Evolutionary conservation across 2,888 invertebrate species (phyloP).

Genomic region (Chymomyza procnemis): DNA sequence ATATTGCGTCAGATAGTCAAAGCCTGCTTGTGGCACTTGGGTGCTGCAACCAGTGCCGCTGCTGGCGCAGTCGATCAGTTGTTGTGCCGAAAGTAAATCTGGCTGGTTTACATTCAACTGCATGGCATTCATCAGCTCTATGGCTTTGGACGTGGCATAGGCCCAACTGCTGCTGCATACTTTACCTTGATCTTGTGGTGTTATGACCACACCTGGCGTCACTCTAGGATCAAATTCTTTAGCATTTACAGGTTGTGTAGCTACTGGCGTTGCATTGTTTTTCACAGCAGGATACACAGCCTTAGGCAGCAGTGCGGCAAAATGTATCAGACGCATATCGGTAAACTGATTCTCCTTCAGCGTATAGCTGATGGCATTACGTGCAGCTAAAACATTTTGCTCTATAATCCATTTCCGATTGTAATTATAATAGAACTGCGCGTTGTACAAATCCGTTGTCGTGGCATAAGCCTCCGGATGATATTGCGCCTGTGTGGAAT

Average conservation of each 20-base stretch:
- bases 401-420: conserved; percentile 49
- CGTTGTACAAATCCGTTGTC: conserved; percentile 18
- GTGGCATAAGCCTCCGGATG: conserved; percentile 20
- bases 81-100: conserved; percentile 87
- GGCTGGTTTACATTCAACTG: conserved; percentile 25
- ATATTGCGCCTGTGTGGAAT: not conserved
- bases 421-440: conserved; percentile 59
- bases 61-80: conserved; percentile 89
- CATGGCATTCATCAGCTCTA: conserved; percentile 53
- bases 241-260: not conserved
- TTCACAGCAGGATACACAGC: conserved; percentile 18
- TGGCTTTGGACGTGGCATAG: conserved; percentile 55
- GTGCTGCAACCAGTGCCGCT: conserved; percentile 82
- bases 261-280: not conserved
- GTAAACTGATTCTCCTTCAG: conserved; percentile 61
- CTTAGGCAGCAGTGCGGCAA: conserved; percentile 53
- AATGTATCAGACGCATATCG: conserved; percentile 58
- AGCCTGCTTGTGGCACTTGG: conserved; percentile 88
- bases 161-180: conserved; percentile 73
- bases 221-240: conserved; percentile 3
- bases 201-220: conserved; percentile 26
- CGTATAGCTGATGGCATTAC: conserved; percentile 36
- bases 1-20: conserved; percentile 85
- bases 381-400: conserved; percentile 48
- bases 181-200: conserved; percentile 49